These are phyloP conservation scores for Tringa solitaria DNA, from an alignment of 2,113 vertebrate species.

Conservation along the genomic window DNA sequence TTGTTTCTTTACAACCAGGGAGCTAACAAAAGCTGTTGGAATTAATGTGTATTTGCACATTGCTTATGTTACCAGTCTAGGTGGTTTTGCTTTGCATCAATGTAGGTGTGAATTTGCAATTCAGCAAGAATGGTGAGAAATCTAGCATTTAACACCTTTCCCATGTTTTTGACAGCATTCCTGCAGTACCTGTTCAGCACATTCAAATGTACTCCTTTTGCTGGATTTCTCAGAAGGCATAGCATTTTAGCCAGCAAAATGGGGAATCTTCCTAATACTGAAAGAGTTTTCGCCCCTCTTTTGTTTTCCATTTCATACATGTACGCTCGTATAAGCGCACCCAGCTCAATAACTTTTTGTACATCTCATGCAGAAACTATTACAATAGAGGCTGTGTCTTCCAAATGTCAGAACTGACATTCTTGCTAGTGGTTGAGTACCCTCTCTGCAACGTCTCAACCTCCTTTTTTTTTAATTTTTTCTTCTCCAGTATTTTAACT, in stretches of 20 bases:
- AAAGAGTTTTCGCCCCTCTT: neutral
- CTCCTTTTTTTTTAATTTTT: neutral
- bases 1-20: neutral
- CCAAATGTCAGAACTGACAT: neutral
- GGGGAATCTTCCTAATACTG: neutral
- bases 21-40: neutral
- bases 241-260: neutral
- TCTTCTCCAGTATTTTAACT: neutral
- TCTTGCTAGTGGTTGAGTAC: neutral
- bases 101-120: neutral
- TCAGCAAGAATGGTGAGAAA: neutral
- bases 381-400: neutral
- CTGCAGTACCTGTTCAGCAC: neutral
- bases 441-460: neutral
- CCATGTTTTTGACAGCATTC: neutral
- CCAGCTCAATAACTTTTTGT: neutral
- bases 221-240: neutral
- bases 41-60: neutral
- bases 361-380: neutral
- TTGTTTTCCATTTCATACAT: neutral
- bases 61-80: accelerated
- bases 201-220: neutral
- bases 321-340: neutral
- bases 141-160: neutral
- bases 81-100: neutral